Evolutionary conservation across 92 coral and sea anemone genomes (phyloP), one percentile per base, ranked within the genome.

Genomic region (Palythoa caribaeorum): DNA sequence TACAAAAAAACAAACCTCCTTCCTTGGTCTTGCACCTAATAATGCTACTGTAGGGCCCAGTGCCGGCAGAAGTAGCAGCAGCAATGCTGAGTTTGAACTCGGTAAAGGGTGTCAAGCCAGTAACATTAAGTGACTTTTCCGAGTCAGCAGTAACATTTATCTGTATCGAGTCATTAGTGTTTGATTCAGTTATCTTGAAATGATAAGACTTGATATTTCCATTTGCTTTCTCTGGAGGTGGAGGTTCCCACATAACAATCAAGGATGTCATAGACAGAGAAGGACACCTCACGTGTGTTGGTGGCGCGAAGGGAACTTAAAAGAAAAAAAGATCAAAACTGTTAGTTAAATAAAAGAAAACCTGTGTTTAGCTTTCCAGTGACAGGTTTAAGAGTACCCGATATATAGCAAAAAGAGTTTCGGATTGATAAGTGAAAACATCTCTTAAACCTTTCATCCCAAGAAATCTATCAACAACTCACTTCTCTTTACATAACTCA

Each of bases 1-100:
- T n/a, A 48, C 15, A 78, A 79, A 52, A 79, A 28, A 28, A 28
- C 84, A 79, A 15, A 79, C 84, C 84, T 79, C 54, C 84, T 15
- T 37, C 72, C 10, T 38, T 38, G 1, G 84, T 57, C 52, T 54
- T 55, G 52, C 84, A 79, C 52, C 59, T 16, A 1, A 3, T 38
- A 7, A 28, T 37, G 2, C 59, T 16, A 55, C 84, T 79, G 53
- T 79, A 79, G 2, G 84, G 84, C 7, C 71, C 84, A 38, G 21
- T 36, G 52, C 84, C 84, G 39, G 38, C 71, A 55, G 84, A 79
- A 3, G 71, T 79, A 5, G 28, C 17, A 1, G 71, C 84, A 1
- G 71, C 50, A 59, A 79, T 10, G 5, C 69, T 79, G 35, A 79
- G 19, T n/a, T 59, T 57, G 71, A 59, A 79, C 8, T 38, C 36